Percentiles rank a stretch among this genome's conserved stretches.
phyloP scores from a whole-genome alignment of 2,888 invertebrate species.

The Ernsta delagoae region DNA sequence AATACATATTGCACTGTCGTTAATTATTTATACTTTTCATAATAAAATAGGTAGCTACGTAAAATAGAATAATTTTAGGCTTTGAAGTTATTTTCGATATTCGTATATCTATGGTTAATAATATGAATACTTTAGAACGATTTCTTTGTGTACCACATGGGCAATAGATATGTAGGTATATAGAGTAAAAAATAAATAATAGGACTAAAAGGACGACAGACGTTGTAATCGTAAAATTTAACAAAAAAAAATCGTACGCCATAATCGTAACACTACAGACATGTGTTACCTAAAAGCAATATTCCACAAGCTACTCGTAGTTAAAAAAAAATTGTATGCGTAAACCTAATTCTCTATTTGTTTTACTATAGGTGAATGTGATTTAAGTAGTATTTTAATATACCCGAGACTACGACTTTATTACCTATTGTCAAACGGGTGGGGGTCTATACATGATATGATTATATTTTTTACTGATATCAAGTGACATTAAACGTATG shows the following conservation, averaged over 20 bases:
- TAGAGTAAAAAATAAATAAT: conserved; percentile 26
- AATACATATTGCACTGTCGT: no score
- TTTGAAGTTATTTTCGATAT: no score
- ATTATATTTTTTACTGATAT: no score
- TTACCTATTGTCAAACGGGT: no score
- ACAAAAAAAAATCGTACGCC: conserved; percentile 34
- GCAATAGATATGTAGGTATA: conserved; percentile 11
- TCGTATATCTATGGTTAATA: no score
- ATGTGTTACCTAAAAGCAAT: conserved; percentile 34
- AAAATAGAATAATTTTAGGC: no score
- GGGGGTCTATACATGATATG: no score
- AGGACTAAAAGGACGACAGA: conserved; percentile 29
- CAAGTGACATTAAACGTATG: no score
- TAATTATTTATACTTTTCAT: no score
- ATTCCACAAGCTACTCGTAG: conserved; percentile 12
- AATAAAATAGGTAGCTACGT: no score
- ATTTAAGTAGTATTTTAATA: not conserved
- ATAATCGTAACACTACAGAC: conserved; percentile 34
- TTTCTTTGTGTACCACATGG: conserved; percentile 4
- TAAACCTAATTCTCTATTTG: conserved; percentile 15
- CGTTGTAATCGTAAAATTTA: conserved; percentile 33
- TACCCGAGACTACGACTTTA: no score
- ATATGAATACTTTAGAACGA: no score
- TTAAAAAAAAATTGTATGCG: conserved; percentile 11
- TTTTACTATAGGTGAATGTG: not conserved